Evolutionary conservation across 2,888 invertebrate genomes (phyloP).

Genomic region (Anorthoa munda): DNA sequence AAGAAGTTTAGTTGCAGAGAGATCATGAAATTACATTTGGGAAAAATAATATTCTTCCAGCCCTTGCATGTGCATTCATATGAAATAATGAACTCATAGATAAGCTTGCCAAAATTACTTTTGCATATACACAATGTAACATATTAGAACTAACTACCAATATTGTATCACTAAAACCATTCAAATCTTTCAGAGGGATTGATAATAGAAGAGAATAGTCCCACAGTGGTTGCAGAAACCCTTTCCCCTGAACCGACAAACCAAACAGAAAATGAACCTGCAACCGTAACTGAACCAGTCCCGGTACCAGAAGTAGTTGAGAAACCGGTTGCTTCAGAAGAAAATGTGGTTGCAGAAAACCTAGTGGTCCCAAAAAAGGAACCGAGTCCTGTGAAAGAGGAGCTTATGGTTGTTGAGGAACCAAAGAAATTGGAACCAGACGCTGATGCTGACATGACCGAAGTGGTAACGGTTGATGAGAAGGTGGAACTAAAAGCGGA

Average conservation of each 20-base stretch:
- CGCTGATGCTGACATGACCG: slow-evolving; percentile 80
- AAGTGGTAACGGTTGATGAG: slow-evolving; percentile 73
- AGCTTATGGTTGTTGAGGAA: slow-evolving; percentile 67
- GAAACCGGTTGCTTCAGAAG: slow-evolving; percentile 56
- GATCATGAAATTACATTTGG: neutral
- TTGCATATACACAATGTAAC: neutral
- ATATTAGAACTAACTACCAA: neutral
- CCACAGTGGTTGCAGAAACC: slow-evolving; percentile 51
- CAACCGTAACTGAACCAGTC: slow-evolving; percentile 56
- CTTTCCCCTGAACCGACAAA: slow-evolving; percentile 48
- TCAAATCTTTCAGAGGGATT: slow-evolving; percentile 74
- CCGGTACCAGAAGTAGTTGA: slow-evolving; percentile 61
- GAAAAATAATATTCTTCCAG: too few relatives aligned
- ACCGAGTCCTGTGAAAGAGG: slow-evolving; percentile 71
- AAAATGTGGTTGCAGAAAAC: slow-evolving; percentile 55
- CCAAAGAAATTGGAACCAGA: slow-evolving; percentile 63
- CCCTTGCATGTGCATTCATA: neutral
- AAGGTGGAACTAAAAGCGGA: slow-evolving; percentile 76
- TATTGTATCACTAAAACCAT: slow-evolving; percentile 16
- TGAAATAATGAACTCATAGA: neutral
- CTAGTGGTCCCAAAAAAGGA: slow-evolving; percentile 62
- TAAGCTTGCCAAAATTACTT: neutral
- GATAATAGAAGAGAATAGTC: slow-evolving; percentile 61
- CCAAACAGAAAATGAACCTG: slow-evolving; percentile 55
- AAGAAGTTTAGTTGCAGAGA: neutral